phyloP scores from a whole-genome alignment of 2,888 invertebrate genomes.

The Mimas tiliae region DNA sequence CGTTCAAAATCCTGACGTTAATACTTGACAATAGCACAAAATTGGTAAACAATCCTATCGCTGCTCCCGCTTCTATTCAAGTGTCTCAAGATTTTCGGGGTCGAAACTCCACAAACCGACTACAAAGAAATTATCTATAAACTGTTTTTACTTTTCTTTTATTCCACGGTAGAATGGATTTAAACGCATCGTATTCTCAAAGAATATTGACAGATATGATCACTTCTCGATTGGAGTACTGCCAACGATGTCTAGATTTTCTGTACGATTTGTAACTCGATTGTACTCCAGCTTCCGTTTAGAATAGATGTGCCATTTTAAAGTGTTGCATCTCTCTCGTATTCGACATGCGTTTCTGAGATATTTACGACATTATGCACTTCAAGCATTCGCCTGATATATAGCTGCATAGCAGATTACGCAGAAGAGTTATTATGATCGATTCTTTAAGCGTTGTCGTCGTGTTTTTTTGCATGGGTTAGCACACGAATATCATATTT shows the following conservation, averaged over 20 bases:
- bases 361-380: conserved; percentile 73
- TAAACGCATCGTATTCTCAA: conserved; percentile 74
- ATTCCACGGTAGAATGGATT: conserved; percentile 52
- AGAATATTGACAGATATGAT: conserved; percentile 84
- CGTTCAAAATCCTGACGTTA: conserved; percentile 1
- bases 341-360: conserved; percentile 68
- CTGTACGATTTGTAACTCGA: conserved; percentile 79
- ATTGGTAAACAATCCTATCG: conserved; percentile 19
- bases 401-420: conserved; percentile 44
- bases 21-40: conserved; percentile 13
- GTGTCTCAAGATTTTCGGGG: conserved; percentile 43
- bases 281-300: conserved; percentile 76
- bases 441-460: conserved; percentile 34
- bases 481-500: conserved; percentile 42
- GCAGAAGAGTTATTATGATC: conserved; percentile 42
- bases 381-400: conserved; percentile 57
- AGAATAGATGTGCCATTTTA: conserved; percentile 78
- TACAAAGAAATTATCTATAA: conserved; percentile 37
- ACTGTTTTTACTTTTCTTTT: conserved; percentile 47
- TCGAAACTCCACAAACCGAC: conserved; percentile 41
- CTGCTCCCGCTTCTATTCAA: conserved; percentile 15
- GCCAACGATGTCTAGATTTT: conserved; percentile 81
- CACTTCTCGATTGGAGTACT: conserved; percentile 78
- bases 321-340: conserved; percentile 70
- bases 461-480: conserved; percentile 37